Evolutionary conservation across 2,888 invertebrate genomes (phyloP), one percentile per base, ranked within the genome.

Genomic region (Antheraea assamensis): DNA sequence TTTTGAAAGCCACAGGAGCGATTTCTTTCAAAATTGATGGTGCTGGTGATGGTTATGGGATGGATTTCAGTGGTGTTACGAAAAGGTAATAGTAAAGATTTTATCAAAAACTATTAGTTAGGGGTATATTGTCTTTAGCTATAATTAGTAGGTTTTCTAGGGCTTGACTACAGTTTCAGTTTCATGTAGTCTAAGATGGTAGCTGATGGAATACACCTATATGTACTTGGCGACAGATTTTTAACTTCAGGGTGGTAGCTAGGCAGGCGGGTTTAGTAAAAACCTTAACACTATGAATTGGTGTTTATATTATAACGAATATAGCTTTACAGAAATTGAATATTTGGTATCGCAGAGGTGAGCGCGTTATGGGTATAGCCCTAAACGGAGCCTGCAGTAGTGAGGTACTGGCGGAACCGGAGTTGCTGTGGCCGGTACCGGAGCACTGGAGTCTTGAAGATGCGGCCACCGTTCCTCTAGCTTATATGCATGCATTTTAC

Each of bases 401-500:
- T 7, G 85, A 92, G 52, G 94, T 96, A 10, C 89, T 88, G 64
- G 95, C 94, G 8, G 92, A 95, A 76, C 87, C 88, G 0, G 85
- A 92, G 68, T 86, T 95, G 73, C 78, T 90, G 52, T 98, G 97
- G 97, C 94, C 95, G 8, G 94, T 97, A 15, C 97, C 97, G 0
- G 92, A 95, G 1, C 85, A 93, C 49, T 97, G 97, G 97, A 95
- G 94, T 4, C 84, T 97, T 35, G 95, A 96, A 82, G 96, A 97
- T 76, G 97, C 97, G 3, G 97, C 97, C 17, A 96, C 97, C 0
- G 95, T 97, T 0, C 98, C 98, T 0, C 95, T 97, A 61, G 97
- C 97, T 0, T 98, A 97, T 81, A 90, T 92, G 30, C 95, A 96
- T 0, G 95, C 95, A 0, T 93, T 87, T 71, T 92, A 91, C 75